Conservation (phyloP, 2,888 invertebrate genomes). For the Ommatoiulus sabulosus region DNA sequence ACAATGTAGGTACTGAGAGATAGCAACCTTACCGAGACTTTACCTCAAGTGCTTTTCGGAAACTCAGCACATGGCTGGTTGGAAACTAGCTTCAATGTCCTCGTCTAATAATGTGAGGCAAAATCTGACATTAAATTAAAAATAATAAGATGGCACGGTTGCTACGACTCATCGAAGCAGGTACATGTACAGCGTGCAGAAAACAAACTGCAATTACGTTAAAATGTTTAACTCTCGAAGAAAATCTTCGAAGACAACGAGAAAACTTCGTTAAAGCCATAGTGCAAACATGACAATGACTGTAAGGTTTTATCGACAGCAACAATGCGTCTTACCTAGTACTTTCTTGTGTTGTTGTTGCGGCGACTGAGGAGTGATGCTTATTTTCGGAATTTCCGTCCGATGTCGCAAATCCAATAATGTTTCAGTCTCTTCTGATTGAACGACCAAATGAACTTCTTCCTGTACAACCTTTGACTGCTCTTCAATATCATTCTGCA, state of each 20-base stretch:
- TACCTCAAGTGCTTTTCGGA: too few relatives aligned
- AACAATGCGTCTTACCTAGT: neutral
- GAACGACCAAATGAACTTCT: slow-evolving; percentile 44
- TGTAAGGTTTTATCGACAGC: too few relatives aligned
- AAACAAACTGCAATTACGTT: neutral
- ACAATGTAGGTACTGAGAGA: neutral
- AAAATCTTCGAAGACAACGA: neutral
- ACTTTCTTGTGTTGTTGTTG: slow-evolving; percentile 39
- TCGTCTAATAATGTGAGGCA: too few relatives aligned
- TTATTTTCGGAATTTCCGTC: slow-evolving; percentile 39
- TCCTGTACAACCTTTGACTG: slow-evolving; percentile 29
- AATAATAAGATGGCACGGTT: too few relatives aligned
- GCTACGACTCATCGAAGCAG: neutral
- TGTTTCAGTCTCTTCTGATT: slow-evolving; percentile 29
- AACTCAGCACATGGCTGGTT: too few relatives aligned
- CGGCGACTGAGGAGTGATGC: slow-evolving; percentile 39
- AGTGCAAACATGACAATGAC: neutral
- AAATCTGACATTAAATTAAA: too few relatives aligned
- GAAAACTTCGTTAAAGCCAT: neutral
- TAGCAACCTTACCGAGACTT: too few relatives aligned
- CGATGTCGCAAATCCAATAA: slow-evolving; percentile 37
- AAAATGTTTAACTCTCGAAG: neutral
- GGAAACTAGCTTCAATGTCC: too few relatives aligned
- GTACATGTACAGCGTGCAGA: neutral
- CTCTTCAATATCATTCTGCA: neutral